phyloP scores from a whole-genome alignment of 2,113 vertebrate species.

The Lasiurus borealis region DNA sequence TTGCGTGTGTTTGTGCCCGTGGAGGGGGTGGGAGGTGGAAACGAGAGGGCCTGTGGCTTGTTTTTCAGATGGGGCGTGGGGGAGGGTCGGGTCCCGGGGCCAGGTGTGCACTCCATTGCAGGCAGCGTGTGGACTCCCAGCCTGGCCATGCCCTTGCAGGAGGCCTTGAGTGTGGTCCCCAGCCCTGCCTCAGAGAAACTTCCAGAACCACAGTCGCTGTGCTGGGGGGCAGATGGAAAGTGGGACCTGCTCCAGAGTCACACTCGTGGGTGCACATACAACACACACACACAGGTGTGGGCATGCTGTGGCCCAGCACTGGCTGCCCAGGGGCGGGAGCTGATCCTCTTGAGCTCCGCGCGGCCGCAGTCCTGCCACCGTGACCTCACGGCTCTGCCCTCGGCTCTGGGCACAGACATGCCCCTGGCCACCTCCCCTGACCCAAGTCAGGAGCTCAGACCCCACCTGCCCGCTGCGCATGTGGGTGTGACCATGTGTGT shows the following conservation, averaged over 20 bases:
- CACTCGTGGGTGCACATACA: too few species aligned
- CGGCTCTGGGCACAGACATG: rapidly evolving
- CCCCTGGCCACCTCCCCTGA: not conserved
- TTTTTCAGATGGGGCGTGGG: not conserved
- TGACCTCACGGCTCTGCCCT: not conserved
- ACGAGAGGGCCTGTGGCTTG: not conserved
- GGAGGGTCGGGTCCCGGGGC: not conserved
- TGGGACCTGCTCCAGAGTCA: not conserved
- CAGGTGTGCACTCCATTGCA: rapidly evolving
- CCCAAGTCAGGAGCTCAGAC: rapidly evolving
- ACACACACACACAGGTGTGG: too few species aligned
- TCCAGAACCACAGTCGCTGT: not conserved
- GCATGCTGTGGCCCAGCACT: not conserved
- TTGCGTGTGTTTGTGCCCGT: slow-evolving; percentile 73
- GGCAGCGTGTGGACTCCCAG: not conserved
- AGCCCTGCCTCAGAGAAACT: not conserved
- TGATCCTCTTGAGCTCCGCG: rapidly evolving
- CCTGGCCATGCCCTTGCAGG: not conserved
- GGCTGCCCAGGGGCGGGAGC: not conserved
- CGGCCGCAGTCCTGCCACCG: not conserved
- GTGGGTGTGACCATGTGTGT: too few species aligned
- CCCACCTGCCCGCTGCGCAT: too few species aligned
- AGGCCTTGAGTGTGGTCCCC: not conserved
- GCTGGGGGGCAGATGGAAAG: not conserved
- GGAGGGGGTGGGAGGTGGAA: not conserved